phyloP scores from a whole-genome alignment of 2,113 vertebrate species.

The Rhinolophus ferrumequinum region DNA sequence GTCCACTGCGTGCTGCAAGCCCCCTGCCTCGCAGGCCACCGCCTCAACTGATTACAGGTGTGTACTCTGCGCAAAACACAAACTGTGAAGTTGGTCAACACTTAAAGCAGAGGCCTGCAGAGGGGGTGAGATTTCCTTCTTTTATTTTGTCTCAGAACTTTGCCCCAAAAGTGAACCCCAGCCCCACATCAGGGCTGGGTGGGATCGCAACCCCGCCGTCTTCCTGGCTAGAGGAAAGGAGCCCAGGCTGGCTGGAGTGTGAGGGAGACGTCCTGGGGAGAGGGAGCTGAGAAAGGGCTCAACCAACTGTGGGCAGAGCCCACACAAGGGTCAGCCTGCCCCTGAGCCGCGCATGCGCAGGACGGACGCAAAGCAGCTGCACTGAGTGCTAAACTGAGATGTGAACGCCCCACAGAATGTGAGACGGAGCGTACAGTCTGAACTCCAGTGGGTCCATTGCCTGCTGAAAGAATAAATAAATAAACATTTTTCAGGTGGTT shows the following conservation, averaged over 20 bases:
- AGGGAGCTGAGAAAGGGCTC: neutral
- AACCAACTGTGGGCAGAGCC: rapidly evolving
- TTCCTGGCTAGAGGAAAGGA: neutral
- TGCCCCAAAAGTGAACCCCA: neutral
- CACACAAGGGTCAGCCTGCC: neutral
- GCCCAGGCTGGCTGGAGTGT: neutral
- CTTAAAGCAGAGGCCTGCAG: neutral
- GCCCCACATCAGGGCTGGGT: neutral
- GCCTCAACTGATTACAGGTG: rapidly evolving
- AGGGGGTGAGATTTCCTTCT: neutral
- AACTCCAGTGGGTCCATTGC: neutral
- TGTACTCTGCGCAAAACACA: neutral
- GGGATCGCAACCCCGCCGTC: rapidly evolving
- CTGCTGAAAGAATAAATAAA: neutral
- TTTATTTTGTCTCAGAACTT: neutral
- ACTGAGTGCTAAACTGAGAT: too few species aligned
- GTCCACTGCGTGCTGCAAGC: neutral
- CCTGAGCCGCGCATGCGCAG: rapidly evolving
- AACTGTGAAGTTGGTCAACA: neutral
- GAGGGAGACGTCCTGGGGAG: neutral
- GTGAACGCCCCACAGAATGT: neutral
- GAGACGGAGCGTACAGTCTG: neutral
- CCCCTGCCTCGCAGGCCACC: rapidly evolving
- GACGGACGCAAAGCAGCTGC: neutral
- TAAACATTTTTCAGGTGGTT: too few species aligned